phyloP scores from a whole-genome alignment of 1,140 invertebrate genomes.

The Cydia strobilella region DNA sequence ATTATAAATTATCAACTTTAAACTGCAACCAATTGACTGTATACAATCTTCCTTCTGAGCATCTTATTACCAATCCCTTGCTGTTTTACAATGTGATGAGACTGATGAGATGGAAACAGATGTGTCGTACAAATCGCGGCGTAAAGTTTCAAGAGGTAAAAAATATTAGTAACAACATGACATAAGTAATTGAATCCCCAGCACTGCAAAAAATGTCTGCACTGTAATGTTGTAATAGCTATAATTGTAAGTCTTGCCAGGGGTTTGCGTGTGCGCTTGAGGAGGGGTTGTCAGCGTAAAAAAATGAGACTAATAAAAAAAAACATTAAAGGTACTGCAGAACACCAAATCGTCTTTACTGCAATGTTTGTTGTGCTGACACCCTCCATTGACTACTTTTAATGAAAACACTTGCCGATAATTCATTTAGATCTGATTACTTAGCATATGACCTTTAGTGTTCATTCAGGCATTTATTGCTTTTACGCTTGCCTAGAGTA shows the following conservation, averaged over 20 bases:
- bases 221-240: neutral
- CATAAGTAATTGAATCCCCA: neutral
- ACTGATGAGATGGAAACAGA: too few species aligned
- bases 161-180: neutral
- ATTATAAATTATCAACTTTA: too few species aligned
- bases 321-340: neutral
- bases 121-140: too few species aligned
- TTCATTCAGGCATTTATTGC: conserved; percentile 36
- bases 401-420: too few species aligned
- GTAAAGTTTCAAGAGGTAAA: neutral
- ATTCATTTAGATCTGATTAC: too few species aligned
- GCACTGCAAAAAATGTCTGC: conserved; percentile 1
- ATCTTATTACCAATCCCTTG: too few species aligned
- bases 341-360: too few species aligned
- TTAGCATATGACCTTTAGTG: neutral
- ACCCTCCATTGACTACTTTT: too few species aligned
- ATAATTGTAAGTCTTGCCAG: conserved; percentile 2
- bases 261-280: conserved; percentile 4
- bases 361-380: too few species aligned
- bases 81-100: too few species aligned
- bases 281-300: neutral
- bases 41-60: too few species aligned
- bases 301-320: neutral
- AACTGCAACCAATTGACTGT: too few species aligned
- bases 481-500: conserved; percentile 35